These are phyloP conservation scores for Ctenomys sociabilis DNA, from an alignment of 2,113 vertebrate genomes.

Conservation along the genomic window DNA sequence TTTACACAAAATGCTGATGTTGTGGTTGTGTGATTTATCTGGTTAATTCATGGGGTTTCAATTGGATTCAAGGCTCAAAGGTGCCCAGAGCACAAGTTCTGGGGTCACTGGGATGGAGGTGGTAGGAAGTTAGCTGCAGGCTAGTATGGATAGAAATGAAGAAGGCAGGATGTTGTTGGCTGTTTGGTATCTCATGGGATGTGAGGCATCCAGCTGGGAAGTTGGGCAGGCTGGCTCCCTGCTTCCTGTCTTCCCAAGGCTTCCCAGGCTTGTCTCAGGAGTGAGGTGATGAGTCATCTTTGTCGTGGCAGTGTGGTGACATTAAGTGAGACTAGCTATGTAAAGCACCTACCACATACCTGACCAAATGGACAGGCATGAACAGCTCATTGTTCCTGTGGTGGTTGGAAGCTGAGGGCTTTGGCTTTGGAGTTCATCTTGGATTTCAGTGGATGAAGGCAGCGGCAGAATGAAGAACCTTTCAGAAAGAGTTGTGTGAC, in stretches of 20 bases:
- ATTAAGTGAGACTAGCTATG: background rate
- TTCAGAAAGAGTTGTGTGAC: background rate
- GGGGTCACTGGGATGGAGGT: background rate
- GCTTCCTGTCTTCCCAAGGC: background rate
- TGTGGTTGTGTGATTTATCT: background rate
- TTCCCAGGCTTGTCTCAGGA: background rate
- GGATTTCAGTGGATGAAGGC: background rate
- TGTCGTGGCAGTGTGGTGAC: background rate
- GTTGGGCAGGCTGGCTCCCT: background rate
- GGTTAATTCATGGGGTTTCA: background rate
- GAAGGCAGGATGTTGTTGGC: background rate
- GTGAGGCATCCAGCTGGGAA: background rate
- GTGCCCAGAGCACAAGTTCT: background rate
- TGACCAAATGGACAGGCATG: background rate
- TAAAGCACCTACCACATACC: background rate
- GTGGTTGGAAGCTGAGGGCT: background rate
- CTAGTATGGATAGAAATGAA: background rate
- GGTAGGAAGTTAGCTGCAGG: background rate
- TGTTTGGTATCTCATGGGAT: rapidly evolving
- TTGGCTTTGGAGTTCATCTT: background rate
- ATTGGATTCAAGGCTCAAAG: background rate
- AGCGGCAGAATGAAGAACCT: background rate
- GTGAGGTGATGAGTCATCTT: background rate
- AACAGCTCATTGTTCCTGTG: too few relatives aligned
- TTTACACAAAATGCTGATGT: background rate